These are phyloP conservation scores for Tenebrosternarchus preto DNA, from an alignment of 2,113 vertebrate genomes.

Conservation along the genomic window DNA sequence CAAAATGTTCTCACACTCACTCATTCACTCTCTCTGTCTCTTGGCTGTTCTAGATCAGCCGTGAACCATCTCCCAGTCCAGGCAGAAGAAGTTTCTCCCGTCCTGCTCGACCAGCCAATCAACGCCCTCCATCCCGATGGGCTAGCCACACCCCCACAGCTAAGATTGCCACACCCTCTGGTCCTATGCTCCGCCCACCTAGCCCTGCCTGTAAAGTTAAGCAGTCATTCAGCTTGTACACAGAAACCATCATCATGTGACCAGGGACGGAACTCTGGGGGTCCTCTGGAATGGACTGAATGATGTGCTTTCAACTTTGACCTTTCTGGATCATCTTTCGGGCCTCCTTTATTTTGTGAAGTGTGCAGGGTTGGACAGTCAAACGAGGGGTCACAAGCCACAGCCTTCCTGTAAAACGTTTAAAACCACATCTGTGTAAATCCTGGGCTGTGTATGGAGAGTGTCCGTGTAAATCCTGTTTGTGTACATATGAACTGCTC, in stretches of 20 bases:
- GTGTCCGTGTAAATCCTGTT: background rate
- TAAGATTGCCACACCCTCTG: conserved; percentile 66
- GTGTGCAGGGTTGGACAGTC: background rate
- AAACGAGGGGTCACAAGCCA: background rate
- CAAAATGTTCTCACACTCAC: background rate
- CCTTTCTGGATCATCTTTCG: conserved; percentile 15
- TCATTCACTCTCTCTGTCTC: background rate
- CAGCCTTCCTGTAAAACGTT: conserved; percentile 4
- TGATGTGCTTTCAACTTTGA: conserved; percentile 28
- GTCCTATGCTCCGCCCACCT: conserved; percentile 62
- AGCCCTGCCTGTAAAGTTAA: conserved; percentile 67
- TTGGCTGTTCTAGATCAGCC: conserved; percentile 58
- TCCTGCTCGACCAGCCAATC: conserved; percentile 90
- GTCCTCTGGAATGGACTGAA: conserved; percentile 6
- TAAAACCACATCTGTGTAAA: background rate
- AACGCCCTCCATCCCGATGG: conserved; percentile 92
- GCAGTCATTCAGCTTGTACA: conserved; percentile 64
- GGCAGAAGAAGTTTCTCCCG: conserved; percentile 84
- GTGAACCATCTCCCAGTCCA: conserved; percentile 59
- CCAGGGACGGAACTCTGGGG: conserved; percentile 62
- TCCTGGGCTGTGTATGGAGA: background rate
- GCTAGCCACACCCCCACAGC: conserved; percentile 73
- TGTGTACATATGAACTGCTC: background rate
- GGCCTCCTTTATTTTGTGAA: conserved; percentile 3
- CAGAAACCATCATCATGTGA: conserved; percentile 81